phyloP scores from a whole-genome alignment of 1,140 invertebrate species.

The Drosophila murphyi region DNA sequence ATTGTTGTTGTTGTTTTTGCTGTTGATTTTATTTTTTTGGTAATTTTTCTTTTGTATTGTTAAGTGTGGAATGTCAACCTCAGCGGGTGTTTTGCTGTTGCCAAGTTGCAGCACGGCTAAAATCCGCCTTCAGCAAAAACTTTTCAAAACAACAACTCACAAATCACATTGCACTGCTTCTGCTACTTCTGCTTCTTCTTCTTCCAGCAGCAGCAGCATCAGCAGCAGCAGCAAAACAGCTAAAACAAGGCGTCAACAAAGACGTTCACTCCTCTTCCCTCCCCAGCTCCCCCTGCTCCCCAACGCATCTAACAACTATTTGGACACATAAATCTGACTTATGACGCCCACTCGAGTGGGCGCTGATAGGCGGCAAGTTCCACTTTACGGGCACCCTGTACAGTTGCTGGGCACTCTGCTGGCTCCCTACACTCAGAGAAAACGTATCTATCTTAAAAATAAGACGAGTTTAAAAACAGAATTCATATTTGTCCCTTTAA shows the following conservation, averaged over 20 bases:
- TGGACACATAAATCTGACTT: slow-evolving; percentile 82
- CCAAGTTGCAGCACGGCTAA: slow-evolving; percentile 35
- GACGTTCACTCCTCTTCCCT: slow-evolving; percentile 9
- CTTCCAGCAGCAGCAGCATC: slow-evolving; percentile 4
- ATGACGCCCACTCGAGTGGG: slow-evolving; percentile 61
- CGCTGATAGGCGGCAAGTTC: slow-evolving; percentile 18
- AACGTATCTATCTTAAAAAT: not conserved
- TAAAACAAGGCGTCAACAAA: slow-evolving; percentile 45
- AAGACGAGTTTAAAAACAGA: too few species aligned
- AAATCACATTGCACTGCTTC: slow-evolving; percentile 60
- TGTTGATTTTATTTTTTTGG: slow-evolving; percentile 21
- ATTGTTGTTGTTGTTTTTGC: slow-evolving; percentile 3
- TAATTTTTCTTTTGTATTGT: slow-evolving; percentile 59
- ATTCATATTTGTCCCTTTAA: too few species aligned
- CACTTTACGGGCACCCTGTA: not conserved
- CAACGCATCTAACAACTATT: slow-evolving; percentile 49
- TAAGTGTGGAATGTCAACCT: slow-evolving; percentile 52
- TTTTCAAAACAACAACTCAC: slow-evolving; percentile 68
- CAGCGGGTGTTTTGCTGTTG: slow-evolving; percentile 24
- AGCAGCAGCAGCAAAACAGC: slow-evolving; percentile 37
- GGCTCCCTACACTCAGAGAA: not conserved
- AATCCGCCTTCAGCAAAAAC: slow-evolving; percentile 56
- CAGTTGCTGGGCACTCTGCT: not conserved
- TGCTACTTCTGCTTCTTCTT: too few species aligned
- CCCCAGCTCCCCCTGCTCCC: not conserved